Conservation (phyloP, 2,113 vertebrate species). For the Tautogolabrus adspersus region DNA sequence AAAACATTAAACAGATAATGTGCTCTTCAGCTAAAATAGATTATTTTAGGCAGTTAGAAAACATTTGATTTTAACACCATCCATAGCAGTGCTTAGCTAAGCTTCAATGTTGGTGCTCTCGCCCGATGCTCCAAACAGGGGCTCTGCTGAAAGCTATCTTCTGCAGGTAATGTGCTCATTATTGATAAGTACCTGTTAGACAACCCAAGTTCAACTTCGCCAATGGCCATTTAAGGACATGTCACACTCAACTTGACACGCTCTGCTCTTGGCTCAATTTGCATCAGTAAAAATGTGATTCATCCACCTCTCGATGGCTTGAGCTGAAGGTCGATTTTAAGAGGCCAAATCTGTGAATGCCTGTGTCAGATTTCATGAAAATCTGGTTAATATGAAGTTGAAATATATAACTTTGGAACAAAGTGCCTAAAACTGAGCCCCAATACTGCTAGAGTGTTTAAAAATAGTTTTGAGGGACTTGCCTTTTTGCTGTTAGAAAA, state of each 20-base stretch:
- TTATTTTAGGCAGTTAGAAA: too few species aligned
- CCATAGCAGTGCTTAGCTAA: neutral
- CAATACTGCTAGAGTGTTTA: conserved; percentile 1
- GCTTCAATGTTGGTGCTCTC: neutral
- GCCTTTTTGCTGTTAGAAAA: conserved; percentile 14
- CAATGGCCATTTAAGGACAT: neutral
- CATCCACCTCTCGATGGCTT: neutral
- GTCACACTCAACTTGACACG: neutral
- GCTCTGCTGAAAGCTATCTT: too few species aligned
- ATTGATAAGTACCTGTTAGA: too few species aligned
- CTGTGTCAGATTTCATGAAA: neutral
- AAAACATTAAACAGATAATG: too few species aligned
- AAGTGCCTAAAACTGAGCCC: neutral
- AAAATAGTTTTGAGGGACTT: conserved; percentile 9
- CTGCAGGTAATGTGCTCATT: too few species aligned
- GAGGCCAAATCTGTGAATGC: neutral
- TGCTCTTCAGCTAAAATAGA: too few species aligned
- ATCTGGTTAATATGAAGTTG: neutral
- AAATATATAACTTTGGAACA: conserved; percentile 1
- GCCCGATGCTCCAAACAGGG: neutral
- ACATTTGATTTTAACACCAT: neutral
- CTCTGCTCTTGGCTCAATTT: neutral
- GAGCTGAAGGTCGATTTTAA: conserved; percentile 10
- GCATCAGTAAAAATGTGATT: neutral
- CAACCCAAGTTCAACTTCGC: too few species aligned